phyloP scores from a whole-genome alignment of 2,888 invertebrate genomes.

The Masnerella sp. region DNA sequence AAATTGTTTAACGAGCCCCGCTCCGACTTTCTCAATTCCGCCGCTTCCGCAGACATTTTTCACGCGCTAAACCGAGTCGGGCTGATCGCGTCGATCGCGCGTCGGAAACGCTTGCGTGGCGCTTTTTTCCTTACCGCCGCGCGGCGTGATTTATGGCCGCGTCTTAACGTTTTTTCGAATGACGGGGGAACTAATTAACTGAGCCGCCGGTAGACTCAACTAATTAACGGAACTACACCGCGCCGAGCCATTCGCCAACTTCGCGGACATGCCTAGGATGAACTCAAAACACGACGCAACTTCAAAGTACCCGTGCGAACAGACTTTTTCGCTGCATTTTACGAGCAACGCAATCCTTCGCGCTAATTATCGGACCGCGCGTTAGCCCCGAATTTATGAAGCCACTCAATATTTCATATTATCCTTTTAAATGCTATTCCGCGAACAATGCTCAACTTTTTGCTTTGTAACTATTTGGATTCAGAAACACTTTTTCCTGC shows the following conservation, averaged over 20 bases:
- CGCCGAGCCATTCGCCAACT: constrained; percentile 63
- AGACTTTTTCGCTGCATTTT: neutral
- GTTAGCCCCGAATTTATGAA: constrained; percentile 5
- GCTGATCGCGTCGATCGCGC: constrained; percentile 8
- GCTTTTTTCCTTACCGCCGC: constrained; percentile 51
- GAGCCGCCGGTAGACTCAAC: constrained; percentile 70
- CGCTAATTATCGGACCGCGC: constrained; percentile 9
- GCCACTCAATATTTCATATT: neutral
- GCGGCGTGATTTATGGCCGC: constrained; percentile 71
- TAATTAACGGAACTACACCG: constrained; percentile 69
- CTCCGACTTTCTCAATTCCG: constrained; percentile 25
- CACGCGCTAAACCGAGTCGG: constrained; percentile 16
- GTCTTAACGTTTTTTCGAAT: constrained; percentile 62
- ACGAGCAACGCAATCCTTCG: neutral
- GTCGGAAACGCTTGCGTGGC: constrained; percentile 3
- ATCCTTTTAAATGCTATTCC: constrained; percentile 8
- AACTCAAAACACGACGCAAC: constrained; percentile 44
- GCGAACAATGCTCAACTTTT: constrained; percentile 3
- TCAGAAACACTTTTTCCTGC: too few relatives aligned
- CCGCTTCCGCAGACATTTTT: constrained; percentile 14
- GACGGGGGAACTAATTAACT: constrained; percentile 75
- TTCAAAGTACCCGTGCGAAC: constrained; percentile 13
- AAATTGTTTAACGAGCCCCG: constrained; percentile 44
- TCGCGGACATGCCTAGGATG: constrained; percentile 66
- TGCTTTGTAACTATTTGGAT: too few relatives aligned